A percentile compares a stretch with the other conserved stretches of the same genome.
These are phyloP conservation scores for Pogonus chalceus DNA, from an alignment of 1,140 invertebrate genomes.

Conservation along the genomic window DNA sequence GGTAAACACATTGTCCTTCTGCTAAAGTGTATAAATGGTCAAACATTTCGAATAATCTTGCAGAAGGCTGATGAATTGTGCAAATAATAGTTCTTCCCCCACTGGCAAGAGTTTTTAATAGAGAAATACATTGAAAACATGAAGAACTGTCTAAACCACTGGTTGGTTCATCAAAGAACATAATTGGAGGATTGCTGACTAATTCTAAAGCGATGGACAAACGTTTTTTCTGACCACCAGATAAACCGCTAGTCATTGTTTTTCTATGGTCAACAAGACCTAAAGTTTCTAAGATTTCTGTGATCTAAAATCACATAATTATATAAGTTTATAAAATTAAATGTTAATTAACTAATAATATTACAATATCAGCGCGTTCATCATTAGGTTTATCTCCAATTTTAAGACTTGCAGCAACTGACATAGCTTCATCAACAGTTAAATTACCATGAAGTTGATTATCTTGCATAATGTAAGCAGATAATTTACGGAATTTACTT, in stretches of 20 bases:
- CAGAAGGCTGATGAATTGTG: constrained; percentile 95
- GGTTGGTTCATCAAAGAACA: constrained; percentile 98
- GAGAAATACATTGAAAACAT: constrained; percentile 84
- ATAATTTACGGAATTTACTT: constrained; percentile 84
- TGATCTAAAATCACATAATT: constrained; percentile 50
- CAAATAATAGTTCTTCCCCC: constrained; percentile 92
- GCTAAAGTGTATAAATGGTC: constrained; percentile 89
- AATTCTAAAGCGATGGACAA: constrained; percentile 92
- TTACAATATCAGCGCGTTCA: constrained; percentile 77
- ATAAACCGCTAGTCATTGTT: constrained; percentile 82
- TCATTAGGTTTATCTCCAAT: constrained; percentile 59
- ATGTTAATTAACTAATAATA: too few species aligned
- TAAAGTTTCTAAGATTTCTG: constrained; percentile 83
- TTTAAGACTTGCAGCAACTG: constrained; percentile 83
- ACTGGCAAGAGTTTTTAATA: constrained; percentile 77
- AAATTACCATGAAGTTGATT: constrained; percentile 90
- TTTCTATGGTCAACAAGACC: constrained; percentile 75
- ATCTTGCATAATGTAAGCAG: constrained; percentile 97
- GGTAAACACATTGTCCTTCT: constrained; percentile 90
- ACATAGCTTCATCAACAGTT: constrained; percentile 88
- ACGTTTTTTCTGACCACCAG: constrained; percentile 92
- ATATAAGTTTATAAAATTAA: background rate
- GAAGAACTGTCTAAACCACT: constrained; percentile 91
- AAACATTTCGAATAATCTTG: constrained; percentile 93
- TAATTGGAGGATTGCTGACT: constrained; percentile 90